These are phyloP conservation scores for Grus americana DNA, from an alignment of 2,113 vertebrate species.

Conservation along the genomic window DNA sequence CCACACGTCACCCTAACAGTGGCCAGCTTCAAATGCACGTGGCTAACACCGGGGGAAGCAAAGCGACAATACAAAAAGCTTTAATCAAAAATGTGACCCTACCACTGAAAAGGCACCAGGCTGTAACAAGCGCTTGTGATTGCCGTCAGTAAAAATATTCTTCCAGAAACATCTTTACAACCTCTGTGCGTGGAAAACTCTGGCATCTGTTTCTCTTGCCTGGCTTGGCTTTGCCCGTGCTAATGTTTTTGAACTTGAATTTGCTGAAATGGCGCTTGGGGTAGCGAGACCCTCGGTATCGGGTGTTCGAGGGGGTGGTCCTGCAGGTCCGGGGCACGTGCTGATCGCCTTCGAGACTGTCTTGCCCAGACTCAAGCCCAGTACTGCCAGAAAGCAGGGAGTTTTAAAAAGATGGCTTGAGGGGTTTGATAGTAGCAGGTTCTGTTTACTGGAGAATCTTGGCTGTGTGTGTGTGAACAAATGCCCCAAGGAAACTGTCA, in stretches of 20 bases:
- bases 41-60: neutral
- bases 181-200: neutral
- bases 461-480: accelerated
- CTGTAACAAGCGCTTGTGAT: neutral
- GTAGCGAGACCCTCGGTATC: neutral
- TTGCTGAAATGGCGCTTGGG: neutral
- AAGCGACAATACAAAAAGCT: neutral
- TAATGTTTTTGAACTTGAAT: neutral
- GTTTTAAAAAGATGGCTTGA: neutral
- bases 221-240: neutral
- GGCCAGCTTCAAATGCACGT: neutral
- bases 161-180: neutral
- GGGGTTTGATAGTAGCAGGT: neutral
- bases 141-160: neutral
- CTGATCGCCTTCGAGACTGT: accelerated
- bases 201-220: too few relatives aligned
- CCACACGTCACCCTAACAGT: too few relatives aligned
- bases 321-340: neutral
- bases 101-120: neutral
- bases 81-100: neutral
- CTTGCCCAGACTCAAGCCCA: neutral
- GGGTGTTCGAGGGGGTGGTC: too few relatives aligned
- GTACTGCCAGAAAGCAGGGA: neutral
- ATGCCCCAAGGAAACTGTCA: accelerated
- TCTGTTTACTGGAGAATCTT: neutral